Evolutionary conservation across 2,888 invertebrate genomes (phyloP).

Genomic region (Prosapia bicincta): DNA sequence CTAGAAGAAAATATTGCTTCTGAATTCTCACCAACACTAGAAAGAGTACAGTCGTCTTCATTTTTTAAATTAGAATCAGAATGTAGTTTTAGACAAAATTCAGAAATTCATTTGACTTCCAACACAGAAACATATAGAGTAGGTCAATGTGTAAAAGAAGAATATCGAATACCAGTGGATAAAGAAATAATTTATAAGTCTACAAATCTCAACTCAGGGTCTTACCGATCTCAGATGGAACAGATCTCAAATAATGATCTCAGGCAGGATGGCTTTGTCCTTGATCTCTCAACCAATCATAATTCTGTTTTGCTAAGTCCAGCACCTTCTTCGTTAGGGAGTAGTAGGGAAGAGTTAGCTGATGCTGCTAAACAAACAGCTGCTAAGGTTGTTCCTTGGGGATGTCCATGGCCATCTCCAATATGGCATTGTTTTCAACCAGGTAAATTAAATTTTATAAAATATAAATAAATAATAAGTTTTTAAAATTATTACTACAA

Average conservation of each 20-base stretch:
- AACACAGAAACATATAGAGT: background rate
- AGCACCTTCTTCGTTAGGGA: constrained; percentile 41
- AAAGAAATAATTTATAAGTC: background rate
- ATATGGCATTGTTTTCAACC: constrained; percentile 48
- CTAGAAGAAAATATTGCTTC: constrained; percentile 7
- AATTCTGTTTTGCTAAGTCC: constrained; percentile 42
- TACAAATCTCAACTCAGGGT: background rate
- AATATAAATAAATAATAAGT: no score
- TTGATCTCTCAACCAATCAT: constrained; percentile 29
- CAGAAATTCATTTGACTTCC: background rate
- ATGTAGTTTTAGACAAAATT: background rate
- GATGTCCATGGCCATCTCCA: constrained; percentile 44
- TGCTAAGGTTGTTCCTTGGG: constrained; percentile 16
- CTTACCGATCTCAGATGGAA: constrained; percentile 21
- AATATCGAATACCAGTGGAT: background rate
- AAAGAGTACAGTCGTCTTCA: constrained; percentile 8
- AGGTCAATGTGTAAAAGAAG: background rate
- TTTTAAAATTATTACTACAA: no score
- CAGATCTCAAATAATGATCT: constrained; percentile 21
- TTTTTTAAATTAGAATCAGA: background rate
- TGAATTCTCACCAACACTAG: background rate
- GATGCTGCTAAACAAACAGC: constrained; percentile 32
- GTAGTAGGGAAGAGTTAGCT: constrained; percentile 42
- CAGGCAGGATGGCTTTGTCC: constrained; percentile 16
- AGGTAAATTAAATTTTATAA: constrained; percentile 38